Evolutionary conservation across 2,113 vertebrate genomes (phyloP).

Genomic region (Noturus placidus): DNA sequence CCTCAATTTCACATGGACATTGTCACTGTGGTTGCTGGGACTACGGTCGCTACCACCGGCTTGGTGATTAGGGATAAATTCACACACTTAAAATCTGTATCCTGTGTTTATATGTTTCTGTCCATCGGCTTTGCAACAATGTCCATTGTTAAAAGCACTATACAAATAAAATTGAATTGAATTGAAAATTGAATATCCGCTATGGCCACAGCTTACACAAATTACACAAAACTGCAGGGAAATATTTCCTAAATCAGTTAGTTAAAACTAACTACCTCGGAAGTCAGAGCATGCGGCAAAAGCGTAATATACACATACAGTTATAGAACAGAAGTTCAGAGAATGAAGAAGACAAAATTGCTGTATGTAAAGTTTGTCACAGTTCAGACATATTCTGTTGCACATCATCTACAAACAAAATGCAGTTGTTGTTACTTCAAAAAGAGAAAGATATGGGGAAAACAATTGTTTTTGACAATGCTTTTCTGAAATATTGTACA

Average conservation of each 20-base stretch:
- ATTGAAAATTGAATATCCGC: too few relatives aligned
- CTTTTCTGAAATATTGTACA: constrained; percentile 58
- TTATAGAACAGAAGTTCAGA: not conserved
- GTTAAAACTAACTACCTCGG: not conserved
- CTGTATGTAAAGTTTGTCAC: not conserved
- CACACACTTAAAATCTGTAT: too few relatives aligned
- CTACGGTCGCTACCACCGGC: too few relatives aligned
- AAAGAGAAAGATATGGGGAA: constrained; percentile 35
- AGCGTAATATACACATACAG: not conserved
- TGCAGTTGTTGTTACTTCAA: not conserved
- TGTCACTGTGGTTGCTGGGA: too few relatives aligned
- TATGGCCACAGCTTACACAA: not conserved
- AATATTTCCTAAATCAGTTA: not conserved
- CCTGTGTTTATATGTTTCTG: too few relatives aligned
- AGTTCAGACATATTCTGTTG: not conserved
- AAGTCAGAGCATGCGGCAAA: not conserved
- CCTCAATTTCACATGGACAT: too few relatives aligned
- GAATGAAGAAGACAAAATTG: not conserved
- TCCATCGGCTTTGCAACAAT: too few relatives aligned
- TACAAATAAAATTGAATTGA: too few relatives aligned
- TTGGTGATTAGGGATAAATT: too few relatives aligned
- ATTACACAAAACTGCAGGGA: not conserved
- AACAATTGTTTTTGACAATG: constrained; percentile 30
- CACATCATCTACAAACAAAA: not conserved
- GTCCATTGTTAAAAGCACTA: too few relatives aligned